These are phyloP conservation scores for Isotomurus palustris DNA, from an alignment of 2,888 invertebrate genomes.

Conservation along the genomic window DNA sequence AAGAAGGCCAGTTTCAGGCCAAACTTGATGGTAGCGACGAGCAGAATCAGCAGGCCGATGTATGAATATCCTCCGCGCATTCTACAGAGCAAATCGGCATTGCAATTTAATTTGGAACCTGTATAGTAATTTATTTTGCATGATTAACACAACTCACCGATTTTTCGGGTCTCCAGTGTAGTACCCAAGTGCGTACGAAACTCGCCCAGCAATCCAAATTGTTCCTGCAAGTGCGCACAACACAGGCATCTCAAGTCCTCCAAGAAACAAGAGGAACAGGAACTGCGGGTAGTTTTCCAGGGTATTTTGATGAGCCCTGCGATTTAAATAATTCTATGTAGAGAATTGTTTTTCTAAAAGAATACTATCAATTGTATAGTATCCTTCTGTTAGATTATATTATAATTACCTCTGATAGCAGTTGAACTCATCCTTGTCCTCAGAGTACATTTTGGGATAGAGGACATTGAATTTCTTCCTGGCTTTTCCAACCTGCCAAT, in stretches of 20 bases:
- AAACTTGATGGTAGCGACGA: constrained; percentile 47
- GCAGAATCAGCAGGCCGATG: constrained; percentile 48
- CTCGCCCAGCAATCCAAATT: constrained; percentile 51
- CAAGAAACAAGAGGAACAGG: constrained; percentile 50
- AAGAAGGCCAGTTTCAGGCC: constrained; percentile 29
- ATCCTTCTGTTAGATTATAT: no score
- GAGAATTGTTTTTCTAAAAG: background rate
- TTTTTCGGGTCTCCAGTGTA: constrained; percentile 44
- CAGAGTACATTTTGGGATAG: constrained; percentile 53
- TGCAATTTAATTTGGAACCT: background rate
- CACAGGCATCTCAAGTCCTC: constrained; percentile 52
- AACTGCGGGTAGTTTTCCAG: constrained; percentile 49
- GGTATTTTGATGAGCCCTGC: constrained; percentile 44
- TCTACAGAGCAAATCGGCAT: constrained; percentile 33
- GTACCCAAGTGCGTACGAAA: constrained; percentile 52
- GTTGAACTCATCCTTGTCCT: constrained; percentile 52
- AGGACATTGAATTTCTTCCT: constrained; percentile 49
- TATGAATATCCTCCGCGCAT: constrained; percentile 48
- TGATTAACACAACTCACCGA: constrained; percentile 21
- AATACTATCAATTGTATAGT: no score
- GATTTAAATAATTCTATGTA: background rate
- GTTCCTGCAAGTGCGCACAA: constrained; percentile 50
- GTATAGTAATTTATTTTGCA: background rate
- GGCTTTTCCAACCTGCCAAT: constrained; percentile 48
- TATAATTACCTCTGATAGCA: constrained; percentile 50